These are phyloP conservation scores for Caerostris darwini DNA, from an alignment of 1,140 invertebrate genomes.

Conservation along the genomic window DNA sequence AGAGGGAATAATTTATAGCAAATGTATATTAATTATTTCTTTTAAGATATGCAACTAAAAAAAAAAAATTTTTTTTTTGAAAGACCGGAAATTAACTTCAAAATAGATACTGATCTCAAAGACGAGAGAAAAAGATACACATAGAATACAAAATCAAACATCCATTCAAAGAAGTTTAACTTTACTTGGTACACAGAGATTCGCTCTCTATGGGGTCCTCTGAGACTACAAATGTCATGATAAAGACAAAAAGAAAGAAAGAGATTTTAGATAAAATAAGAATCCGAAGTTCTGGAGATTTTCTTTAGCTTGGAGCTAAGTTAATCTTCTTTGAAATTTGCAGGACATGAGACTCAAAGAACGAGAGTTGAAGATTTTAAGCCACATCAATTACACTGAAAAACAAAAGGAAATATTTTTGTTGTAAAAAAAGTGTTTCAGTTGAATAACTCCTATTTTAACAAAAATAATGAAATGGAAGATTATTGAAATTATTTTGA, in stretches of 20 bases:
- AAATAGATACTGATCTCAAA: neutral
- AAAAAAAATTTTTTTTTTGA: no score
- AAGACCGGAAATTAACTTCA: no score
- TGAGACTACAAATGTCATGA: neutral
- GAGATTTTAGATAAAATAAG: slow-evolving; percentile 26
- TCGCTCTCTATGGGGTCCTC: neutral
- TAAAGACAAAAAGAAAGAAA: neutral
- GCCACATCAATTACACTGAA: neutral
- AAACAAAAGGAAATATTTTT: neutral
- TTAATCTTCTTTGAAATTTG: neutral
- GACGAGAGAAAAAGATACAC: slow-evolving; percentile 9
- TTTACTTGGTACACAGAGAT: slow-evolving; percentile 45
- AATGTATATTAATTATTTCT: no score
- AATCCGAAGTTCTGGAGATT: neutral
- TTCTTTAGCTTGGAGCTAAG: neutral
- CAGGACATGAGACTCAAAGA: neutral
- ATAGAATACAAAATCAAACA: slow-evolving; percentile 46
- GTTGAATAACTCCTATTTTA: no score
- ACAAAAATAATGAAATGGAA: no score
- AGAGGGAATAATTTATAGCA: no score
- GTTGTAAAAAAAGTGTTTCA: no score
- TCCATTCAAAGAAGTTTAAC: slow-evolving; percentile 59
- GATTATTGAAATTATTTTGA: no score
- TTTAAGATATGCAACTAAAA: no score
- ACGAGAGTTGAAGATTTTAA: neutral